Evolutionary conservation across 2,113 vertebrate genomes (phyloP), one percentile per base, ranked within the genome.

Genomic region (Malurus elegans): DNA sequence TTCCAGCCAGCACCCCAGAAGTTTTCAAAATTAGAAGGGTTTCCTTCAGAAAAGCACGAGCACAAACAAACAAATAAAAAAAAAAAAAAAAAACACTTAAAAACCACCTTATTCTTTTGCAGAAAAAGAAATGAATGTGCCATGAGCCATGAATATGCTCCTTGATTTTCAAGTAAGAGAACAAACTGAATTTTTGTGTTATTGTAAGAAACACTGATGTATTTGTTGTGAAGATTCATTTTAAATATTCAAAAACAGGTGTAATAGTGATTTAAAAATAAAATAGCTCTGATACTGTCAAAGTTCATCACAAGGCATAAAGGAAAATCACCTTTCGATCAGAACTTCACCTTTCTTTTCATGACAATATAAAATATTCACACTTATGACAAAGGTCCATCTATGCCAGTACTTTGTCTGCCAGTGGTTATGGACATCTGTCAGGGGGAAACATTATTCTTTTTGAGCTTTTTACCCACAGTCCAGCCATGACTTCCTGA

Each of bases 321-420:
- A 71, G 34, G 9, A 86, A 72, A 24, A 47, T 6, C 15, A 60
- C 5, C 15, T 34, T 72, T 45, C 36, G 31, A 40, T 61, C 13
- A 61, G 40, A 88, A 75, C 31, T 21, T 73, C 18, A 8, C 4
- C 25, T 54, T 32, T 84, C 79, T 83, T 75, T 57, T 60, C 8
- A 45, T 15, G 5, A 60, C 12, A 79, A 50, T 47, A 21, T 60
- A 6, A 71, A 79, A 4, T 29, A 72, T 31, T 32, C 18, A 57
- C 11, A 38, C 5, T 21, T 45, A 19, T 0, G 40, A 38, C 0
- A 78, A 54, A 45, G 7, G 7, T 26, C 19, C 13, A 47, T 44
- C 48, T 72, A 28, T 28, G 26, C 38, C 8, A 25, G 6, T 29
- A 53, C 29, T 8, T n/a, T 60, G 6, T 38, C n/a, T 88, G 50